These are phyloP conservation scores for Phortica okadai DNA, from an alignment of 2,888 invertebrate species.

Conservation along the genomic window DNA sequence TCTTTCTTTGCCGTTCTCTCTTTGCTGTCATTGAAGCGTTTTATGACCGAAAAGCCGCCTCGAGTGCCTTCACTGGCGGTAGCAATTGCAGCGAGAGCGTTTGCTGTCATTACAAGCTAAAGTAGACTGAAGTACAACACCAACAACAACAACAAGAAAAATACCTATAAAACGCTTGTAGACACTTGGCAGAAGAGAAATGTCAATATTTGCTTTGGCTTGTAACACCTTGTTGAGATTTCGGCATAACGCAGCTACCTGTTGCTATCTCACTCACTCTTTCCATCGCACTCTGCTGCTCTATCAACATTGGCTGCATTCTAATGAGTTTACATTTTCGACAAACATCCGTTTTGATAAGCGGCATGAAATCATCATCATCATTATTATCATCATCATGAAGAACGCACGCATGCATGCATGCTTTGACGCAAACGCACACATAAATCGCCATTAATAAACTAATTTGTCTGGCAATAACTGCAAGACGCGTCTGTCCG, in stretches of 20 bases:
- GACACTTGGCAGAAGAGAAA: constrained; percentile 42
- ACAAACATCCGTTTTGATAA: constrained; percentile 62
- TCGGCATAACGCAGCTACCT: constrained; percentile 21
- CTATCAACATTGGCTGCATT: not conserved
- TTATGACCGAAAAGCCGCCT: constrained; percentile 40
- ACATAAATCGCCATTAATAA: constrained; percentile 24
- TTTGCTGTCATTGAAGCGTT: not conserved
- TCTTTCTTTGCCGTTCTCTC: not conserved
- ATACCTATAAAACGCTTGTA: constrained; percentile 41
- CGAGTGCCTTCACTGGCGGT: constrained; percentile 4
- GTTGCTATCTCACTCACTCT: not conserved
- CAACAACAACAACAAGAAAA: not conserved
- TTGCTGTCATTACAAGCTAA: too few species aligned
- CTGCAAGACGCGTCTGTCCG: too few species aligned
- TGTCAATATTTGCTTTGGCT: constrained; percentile 62
- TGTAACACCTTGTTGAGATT: constrained; percentile 47
- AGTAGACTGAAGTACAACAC: too few species aligned
- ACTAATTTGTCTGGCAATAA: constrained; percentile 42
- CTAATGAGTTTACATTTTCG: constrained; percentile 51
- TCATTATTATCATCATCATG: too few species aligned
- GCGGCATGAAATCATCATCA: constrained; percentile 10
- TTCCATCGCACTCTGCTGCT: not conserved
- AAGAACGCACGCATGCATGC: too few species aligned
- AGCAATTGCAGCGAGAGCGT: not conserved
- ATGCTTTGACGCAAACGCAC: too few species aligned